Conservation (phyloP, 2,888 invertebrate genomes). For the Diaphora mendica region DNA sequence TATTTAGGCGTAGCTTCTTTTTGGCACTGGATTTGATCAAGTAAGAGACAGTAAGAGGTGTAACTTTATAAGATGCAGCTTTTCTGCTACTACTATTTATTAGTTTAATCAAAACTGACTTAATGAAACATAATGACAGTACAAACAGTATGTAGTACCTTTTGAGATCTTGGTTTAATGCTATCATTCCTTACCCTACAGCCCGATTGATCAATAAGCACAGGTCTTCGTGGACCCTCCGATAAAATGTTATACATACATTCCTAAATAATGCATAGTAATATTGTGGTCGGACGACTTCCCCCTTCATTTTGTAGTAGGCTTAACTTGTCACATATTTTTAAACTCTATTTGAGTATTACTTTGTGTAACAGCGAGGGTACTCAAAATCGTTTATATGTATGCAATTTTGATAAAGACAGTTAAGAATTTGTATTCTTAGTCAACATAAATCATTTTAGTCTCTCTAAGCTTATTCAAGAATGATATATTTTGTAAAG, state of each 20-base stretch:
- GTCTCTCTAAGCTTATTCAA: not conserved
- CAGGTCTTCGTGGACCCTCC: not conserved
- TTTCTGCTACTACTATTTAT: not conserved
- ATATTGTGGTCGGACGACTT: slow-evolving; percentile 25
- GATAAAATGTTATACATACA: not conserved
- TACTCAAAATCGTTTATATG: slow-evolving; percentile 22
- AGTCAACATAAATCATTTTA: slow-evolving; percentile 13
- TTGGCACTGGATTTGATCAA: not conserved
- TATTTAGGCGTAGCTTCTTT: not conserved
- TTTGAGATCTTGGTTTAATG: not conserved
- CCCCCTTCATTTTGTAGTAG: slow-evolving; percentile 43
- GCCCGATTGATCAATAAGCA: not conserved
- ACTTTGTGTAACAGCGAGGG: slow-evolving; percentile 39
- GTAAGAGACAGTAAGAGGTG: too few species aligned
- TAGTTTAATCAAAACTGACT: not conserved
- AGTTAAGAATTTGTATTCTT: slow-evolving; percentile 43
- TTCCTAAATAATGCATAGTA: slow-evolving; percentile 10
- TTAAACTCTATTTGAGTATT: slow-evolving; percentile 50
- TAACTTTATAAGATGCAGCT: not conserved
- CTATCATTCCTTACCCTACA: not conserved
- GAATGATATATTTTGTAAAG: slow-evolving; percentile 1
- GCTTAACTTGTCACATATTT: slow-evolving; percentile 53
- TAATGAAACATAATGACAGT: not conserved
- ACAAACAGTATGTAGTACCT: not conserved
- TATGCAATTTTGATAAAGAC: slow-evolving; percentile 29